phyloP scores from a whole-genome alignment of 1,140 invertebrate species.

The Oscheius sp. region DNA sequence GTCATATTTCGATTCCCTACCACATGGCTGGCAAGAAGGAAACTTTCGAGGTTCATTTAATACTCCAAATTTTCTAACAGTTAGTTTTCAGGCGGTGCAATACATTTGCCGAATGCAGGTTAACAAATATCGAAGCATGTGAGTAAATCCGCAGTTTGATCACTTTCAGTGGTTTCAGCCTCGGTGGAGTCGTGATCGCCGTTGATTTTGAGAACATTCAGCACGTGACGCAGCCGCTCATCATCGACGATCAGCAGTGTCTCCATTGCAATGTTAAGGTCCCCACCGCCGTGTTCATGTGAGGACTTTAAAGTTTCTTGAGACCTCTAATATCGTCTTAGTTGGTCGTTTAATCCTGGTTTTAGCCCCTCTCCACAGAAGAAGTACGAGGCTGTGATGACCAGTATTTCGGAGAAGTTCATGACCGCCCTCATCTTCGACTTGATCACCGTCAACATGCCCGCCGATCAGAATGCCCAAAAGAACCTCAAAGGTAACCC shows the following conservation, averaged over 20 bases:
- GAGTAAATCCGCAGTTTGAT: neutral
- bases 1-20: slow-evolving; percentile 13
- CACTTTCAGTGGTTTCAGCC: neutral
- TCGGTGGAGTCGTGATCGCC: neutral
- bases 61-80: neutral
- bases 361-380: neutral
- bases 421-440: slow-evolving; percentile 5
- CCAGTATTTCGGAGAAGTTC: neutral
- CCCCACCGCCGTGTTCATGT: slow-evolving; percentile 6
- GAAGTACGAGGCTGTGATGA: neutral
- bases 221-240: neutral
- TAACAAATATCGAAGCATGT: neutral
- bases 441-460: neutral
- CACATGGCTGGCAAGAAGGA: neutral
- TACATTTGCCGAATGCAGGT: neutral
- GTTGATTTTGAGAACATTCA: neutral
- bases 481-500: neutral
- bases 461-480: neutral
- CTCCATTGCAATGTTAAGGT: neutral
- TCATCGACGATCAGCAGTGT: slow-evolving; percentile 10
- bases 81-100: neutral
- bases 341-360: no score
- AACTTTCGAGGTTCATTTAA: neutral
- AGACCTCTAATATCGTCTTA: neutral
- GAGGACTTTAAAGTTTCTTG: neutral